phyloP scores from a whole-genome alignment of 92 coral and sea anemone species.

The Ricordea florida region DNA sequence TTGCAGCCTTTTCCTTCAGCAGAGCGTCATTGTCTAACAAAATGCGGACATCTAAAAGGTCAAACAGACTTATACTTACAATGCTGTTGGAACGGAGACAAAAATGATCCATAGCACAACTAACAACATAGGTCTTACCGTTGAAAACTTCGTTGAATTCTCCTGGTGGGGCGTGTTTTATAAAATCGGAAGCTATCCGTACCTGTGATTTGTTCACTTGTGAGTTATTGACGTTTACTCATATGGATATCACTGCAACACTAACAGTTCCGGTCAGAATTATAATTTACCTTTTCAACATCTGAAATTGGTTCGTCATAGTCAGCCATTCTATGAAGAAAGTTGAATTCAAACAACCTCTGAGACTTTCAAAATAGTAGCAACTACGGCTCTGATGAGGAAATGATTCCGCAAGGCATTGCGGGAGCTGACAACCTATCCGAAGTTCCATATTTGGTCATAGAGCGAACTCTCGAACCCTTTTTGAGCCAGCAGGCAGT shows the following conservation, averaged over 20 bases:
- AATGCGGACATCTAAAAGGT: slow-evolving; percentile 82
- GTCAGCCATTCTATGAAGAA: slow-evolving; percentile 81
- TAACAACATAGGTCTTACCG: slow-evolving; percentile 63
- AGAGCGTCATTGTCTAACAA: slow-evolving; percentile 84
- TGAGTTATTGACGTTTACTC: background rate
- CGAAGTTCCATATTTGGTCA: slow-evolving; percentile 24
- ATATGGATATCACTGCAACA: too few relatives aligned
- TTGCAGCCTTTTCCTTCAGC: slow-evolving; percentile 90
- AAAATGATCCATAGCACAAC: background rate
- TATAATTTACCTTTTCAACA: slow-evolving; percentile 79
- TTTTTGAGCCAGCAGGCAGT: slow-evolving; percentile 1
- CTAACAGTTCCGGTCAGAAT: too few relatives aligned
- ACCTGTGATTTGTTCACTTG: slow-evolving; percentile 75
- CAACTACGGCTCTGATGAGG: slow-evolving; percentile 37
- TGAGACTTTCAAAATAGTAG: slow-evolving; percentile 75
- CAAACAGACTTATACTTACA: too few relatives aligned
- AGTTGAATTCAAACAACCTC: background rate
- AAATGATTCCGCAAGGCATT: slow-evolving; percentile 41
- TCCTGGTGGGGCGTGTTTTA: slow-evolving; percentile 99
- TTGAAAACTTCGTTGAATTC: slow-evolving; percentile 99
- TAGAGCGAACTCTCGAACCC: background rate
- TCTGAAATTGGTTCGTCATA: slow-evolving; percentile 93
- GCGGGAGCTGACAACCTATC: slow-evolving; percentile 38
- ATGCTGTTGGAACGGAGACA: background rate
- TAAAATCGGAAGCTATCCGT: slow-evolving; percentile 98